Conservation (phyloP, 2,797 vertebrate genomes). For the Cygnus olor region DNA sequence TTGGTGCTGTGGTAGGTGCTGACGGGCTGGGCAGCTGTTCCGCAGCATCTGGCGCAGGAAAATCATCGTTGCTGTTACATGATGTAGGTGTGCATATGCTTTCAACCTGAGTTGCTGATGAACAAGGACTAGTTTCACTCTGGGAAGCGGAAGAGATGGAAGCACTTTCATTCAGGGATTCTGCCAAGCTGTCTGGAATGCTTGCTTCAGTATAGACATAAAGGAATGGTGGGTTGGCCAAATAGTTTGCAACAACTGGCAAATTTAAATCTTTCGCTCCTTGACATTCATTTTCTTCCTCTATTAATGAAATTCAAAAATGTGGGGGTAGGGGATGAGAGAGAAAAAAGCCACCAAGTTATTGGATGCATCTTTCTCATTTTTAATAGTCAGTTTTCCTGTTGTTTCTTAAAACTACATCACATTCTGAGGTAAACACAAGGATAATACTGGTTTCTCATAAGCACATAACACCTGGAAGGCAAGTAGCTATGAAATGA, state of each 20-base stretch:
- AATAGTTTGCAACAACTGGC: slow-evolving; percentile 80
- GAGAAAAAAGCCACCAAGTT: neutral
- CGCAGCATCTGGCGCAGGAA: slow-evolving; percentile 69
- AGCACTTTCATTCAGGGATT: slow-evolving; percentile 78
- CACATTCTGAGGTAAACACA: neutral
- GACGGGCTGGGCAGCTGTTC: slow-evolving; percentile 66
- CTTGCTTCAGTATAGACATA: slow-evolving; percentile 77
- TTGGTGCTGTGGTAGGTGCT: slow-evolving; percentile 9
- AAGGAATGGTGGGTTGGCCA: slow-evolving; percentile 84
- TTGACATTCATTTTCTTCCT: slow-evolving; percentile 83
- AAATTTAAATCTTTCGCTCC: slow-evolving; percentile 77
- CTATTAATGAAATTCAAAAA: slow-evolving; percentile 61
- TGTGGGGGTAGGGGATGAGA: neutral
- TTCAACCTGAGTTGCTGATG: slow-evolving; percentile 50
- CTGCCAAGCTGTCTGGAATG: slow-evolving; percentile 69
- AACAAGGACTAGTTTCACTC: slow-evolving; percentile 68
- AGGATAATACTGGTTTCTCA: neutral
- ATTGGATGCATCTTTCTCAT: neutral
- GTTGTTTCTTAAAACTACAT: neutral
- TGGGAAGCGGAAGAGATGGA: slow-evolving; percentile 73
- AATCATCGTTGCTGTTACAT: slow-evolving; percentile 79
- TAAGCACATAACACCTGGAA: neutral
- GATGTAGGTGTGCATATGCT: slow-evolving; percentile 67
- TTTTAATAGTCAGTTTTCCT: neutral
- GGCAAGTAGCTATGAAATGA: neutral